Percentiles rank a stretch among this genome's conserved stretches.
phyloP scores from a whole-genome alignment of 2,888 invertebrate species.

The Fragum sueziense region DNA sequence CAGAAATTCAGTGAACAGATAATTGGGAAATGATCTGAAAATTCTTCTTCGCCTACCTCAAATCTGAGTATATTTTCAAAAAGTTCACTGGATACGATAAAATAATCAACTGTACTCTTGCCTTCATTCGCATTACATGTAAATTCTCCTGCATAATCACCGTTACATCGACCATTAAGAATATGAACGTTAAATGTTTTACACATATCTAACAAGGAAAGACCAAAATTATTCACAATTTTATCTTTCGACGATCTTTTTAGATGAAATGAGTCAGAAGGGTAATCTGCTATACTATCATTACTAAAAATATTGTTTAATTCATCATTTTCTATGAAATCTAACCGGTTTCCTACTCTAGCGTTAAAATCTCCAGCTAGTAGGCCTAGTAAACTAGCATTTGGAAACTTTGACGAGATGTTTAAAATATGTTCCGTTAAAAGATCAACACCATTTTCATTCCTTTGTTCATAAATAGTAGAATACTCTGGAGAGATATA shows the following conservation, averaged over 20 bases:
- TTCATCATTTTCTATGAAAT: background rate
- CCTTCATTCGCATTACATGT: background rate
- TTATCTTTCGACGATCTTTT: background rate
- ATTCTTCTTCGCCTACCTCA: background rate
- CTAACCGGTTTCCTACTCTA: background rate
- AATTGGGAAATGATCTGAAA: background rate
- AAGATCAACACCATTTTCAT: background rate
- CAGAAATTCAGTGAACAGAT: background rate
- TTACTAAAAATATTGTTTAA: background rate
- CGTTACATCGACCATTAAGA: background rate
- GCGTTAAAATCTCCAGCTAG: background rate
- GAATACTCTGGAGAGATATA: conserved; percentile 1
- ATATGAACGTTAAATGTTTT: background rate
- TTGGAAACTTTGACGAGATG: background rate
- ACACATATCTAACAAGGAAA: background rate
- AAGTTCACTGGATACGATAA: background rate
- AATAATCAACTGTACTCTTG: conserved; percentile 6
- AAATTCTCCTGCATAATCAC: background rate
- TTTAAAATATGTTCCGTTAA: background rate
- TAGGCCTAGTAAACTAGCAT: background rate
- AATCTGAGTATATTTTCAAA: background rate
- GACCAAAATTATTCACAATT: background rate
- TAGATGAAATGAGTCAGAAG: background rate
- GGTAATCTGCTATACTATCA: background rate
- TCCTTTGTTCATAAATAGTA: background rate